Conservation (phyloP, 1,140 invertebrate genomes). For the roundworm (Caenorhabditis elegans) region DNA sequence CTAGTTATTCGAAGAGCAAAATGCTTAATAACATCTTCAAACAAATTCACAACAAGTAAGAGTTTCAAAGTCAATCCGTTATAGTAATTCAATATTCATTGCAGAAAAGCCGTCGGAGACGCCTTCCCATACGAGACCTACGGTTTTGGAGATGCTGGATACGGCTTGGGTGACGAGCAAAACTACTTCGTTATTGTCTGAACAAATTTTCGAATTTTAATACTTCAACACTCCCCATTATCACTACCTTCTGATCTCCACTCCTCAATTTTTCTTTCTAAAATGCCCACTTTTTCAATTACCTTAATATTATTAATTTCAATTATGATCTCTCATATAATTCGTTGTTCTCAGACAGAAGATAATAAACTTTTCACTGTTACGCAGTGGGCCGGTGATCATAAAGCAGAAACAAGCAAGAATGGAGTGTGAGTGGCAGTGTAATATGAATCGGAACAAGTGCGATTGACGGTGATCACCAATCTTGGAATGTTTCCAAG, state of each 20-base stretch:
- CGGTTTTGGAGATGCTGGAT: conserved; percentile 20
- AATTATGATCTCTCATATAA: neutral
- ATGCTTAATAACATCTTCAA: conserved; percentile 36
- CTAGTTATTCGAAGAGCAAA: conserved; percentile 35
- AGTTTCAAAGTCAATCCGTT: neutral
- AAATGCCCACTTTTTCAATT: too few species aligned
- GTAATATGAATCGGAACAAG: neutral
- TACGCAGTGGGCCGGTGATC: neutral
- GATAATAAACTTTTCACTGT: conserved; percentile 23
- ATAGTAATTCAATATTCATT: neutral
- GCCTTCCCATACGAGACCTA: conserved; percentile 14
- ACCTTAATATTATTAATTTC: neutral
- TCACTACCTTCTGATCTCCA: too few species aligned
- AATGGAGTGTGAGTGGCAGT: conserved; percentile 9
- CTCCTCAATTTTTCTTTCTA: too few species aligned
- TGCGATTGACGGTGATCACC: neutral
- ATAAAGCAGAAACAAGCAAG: neutral
- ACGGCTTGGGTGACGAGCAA: neutral
- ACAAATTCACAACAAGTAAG: conserved; percentile 37
- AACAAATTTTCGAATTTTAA: neutral
- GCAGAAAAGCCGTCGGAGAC: conserved; percentile 29
- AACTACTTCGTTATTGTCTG: conserved; percentile 17
- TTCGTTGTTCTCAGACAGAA: conserved; percentile 15
- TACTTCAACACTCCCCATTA: too few species aligned
- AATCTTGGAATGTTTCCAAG: neutral